Conservation (phyloP, 92 coral and sea anemone species). For the Palythoa grandis region DNA sequence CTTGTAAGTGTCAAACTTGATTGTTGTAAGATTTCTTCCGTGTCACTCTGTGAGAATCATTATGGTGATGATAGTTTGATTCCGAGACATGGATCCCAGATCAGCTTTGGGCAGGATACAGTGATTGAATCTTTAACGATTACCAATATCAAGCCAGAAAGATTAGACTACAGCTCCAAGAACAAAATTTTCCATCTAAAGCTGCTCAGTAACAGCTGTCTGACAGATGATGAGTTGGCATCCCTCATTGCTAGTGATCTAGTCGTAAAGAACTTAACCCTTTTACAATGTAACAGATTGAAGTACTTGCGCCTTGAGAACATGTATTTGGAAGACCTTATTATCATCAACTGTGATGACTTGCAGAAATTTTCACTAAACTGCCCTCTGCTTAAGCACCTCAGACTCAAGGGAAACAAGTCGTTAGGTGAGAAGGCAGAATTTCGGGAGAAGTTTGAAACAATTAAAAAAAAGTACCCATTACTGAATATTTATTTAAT, state of each 20-base stretch:
- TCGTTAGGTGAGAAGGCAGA: slow-evolving; percentile 28
- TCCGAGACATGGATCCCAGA: background rate
- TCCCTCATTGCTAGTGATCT: slow-evolving; percentile 34
- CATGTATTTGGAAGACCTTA: slow-evolving; percentile 39
- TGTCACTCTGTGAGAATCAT: slow-evolving; percentile 49
- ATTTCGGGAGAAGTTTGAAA: slow-evolving; percentile 31
- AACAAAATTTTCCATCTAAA: slow-evolving; percentile 38
- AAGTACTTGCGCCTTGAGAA: slow-evolving; percentile 3
- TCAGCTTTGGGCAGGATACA: slow-evolving; percentile 49
- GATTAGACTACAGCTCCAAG: slow-evolving; percentile 5
- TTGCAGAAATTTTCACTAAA: slow-evolving; percentile 31
- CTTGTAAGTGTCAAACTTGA: slow-evolving; percentile 39
- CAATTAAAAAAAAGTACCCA: slow-evolving; percentile 46
- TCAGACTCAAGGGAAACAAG: slow-evolving; percentile 35
- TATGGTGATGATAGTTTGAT: background rate
- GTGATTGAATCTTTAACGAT: slow-evolving; percentile 41
- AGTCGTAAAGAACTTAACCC: slow-evolving; percentile 30
- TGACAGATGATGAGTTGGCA: slow-evolving; percentile 37
- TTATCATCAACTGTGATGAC: slow-evolving; percentile 23
- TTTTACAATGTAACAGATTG: slow-evolving; percentile 5
- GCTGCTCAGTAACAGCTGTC: slow-evolving; percentile 30
- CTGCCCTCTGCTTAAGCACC: slow-evolving; percentile 39
- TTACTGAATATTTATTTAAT: background rate
- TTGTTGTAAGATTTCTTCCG: slow-evolving; percentile 28
- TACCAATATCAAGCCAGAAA: slow-evolving; percentile 39